Base-by-base conservation (phyloP, 2,113 vertebrate species). In the Hippocampus zosterae region DNA sequence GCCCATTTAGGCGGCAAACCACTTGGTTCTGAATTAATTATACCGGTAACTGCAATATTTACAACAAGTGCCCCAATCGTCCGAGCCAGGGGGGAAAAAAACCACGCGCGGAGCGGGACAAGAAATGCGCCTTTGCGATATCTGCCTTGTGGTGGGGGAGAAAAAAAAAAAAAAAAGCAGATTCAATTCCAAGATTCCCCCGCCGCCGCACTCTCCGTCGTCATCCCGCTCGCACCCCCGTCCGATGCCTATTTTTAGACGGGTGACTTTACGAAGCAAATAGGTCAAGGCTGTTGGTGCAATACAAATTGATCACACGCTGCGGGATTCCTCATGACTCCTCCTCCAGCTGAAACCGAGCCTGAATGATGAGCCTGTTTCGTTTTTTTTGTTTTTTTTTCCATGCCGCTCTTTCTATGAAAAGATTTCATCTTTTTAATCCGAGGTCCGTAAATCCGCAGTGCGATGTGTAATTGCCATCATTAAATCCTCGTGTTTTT, bases 231-330 rank as follows among this genome's bases (percentile, higher is more conserved):
- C 61, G 65, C 65, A 67, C 64, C 61, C 6, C 60, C 42, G 59
- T 40, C 64, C 61, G 40, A 27, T 46, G 46, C 5, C 73, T 88
- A 84, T 81, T 85, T 85, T 87, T 85, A 85, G 76, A 81, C n/a
- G 48, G 70, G 70, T 84, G 81, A 83, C 81, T 81, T 81, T 81
- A 77, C 69, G 48, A 74, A 82, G 76, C 82, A 90, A 88, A 83
- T 85, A 77, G 85, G 87, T 89, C 79, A 73, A 76, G 85, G 76
- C 79, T 83, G 75, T 73, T 85, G 80, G 77, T 59, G 79, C 85
- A 77, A 82, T 48, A 65, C 70, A 65, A 73, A 18, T 67, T 67
- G 68, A 75, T 74, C 67, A 61, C 72, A 71, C 72, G 53, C 44
- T 41, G 25, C 15, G 15, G 61, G 72, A 69, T 84, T 69, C 71